These are phyloP conservation scores for Toxotes jaculatrix DNA, from an alignment of 2,113 vertebrate species.

Conservation along the genomic window DNA sequence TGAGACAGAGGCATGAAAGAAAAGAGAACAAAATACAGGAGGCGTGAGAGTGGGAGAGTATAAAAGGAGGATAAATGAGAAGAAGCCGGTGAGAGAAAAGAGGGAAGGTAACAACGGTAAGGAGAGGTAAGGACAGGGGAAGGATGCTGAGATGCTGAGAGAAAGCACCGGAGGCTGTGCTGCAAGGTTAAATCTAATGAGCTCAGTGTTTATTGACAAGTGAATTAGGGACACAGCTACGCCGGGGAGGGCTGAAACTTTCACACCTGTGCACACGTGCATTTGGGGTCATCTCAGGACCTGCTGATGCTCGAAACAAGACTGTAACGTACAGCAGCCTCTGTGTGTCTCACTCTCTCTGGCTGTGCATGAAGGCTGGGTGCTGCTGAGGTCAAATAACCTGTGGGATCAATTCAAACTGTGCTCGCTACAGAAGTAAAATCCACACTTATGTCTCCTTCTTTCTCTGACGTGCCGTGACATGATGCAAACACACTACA, in stretches of 20 bases:
- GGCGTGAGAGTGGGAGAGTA: background rate
- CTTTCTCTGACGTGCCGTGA: background rate
- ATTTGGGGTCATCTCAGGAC: slow-evolving; percentile 20
- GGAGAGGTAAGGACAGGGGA: background rate
- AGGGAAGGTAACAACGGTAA: slow-evolving; percentile 11
- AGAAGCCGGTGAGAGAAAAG: background rate
- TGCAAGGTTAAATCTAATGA: slow-evolving; percentile 69
- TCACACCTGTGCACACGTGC: background rate
- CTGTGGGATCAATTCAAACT: slow-evolving; percentile 6
- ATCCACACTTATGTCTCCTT: background rate
- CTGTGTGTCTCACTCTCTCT: slow-evolving; percentile 43
- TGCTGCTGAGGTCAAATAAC: slow-evolving; percentile 1
- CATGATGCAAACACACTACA: background rate
- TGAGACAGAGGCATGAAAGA: background rate
- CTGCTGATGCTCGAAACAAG: slow-evolving; percentile 53
- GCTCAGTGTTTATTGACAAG: slow-evolving; percentile 49
- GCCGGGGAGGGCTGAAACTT: slow-evolving; percentile 16
- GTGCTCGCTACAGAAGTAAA: background rate
- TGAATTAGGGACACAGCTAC: slow-evolving; percentile 47
- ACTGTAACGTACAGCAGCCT: slow-evolving; percentile 24
- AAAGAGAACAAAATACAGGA: background rate
- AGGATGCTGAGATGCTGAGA: slow-evolving; percentile 18
- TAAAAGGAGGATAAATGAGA: background rate
- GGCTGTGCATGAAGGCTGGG: background rate
- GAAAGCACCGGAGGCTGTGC: slow-evolving; percentile 57